Conservation (phyloP, 2,113 vertebrate genomes). For the Sinocyclocheilus maitianheensis region DNA sequence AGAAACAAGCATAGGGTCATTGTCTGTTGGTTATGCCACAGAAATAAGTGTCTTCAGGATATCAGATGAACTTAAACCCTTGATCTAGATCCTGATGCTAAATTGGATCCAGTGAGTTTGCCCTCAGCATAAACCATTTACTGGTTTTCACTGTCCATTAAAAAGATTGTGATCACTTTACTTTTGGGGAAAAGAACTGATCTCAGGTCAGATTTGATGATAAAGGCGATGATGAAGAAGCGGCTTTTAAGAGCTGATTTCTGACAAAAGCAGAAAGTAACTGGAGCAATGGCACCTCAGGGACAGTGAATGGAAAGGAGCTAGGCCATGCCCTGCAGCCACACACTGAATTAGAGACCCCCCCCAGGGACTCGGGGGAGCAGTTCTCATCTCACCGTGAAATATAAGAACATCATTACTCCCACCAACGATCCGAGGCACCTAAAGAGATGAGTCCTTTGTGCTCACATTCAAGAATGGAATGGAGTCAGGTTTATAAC, state of each 20-base stretch:
- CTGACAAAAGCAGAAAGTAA: conserved; percentile 48
- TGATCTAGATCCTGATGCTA: neutral
- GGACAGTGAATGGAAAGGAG: conserved; percentile 45
- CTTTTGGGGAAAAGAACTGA: neutral
- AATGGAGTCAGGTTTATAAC: neutral
- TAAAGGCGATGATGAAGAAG: conserved; percentile 39
- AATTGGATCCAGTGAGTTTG: neutral
- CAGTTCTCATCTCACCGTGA: conserved; percentile 53
- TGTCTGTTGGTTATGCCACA: neutral
- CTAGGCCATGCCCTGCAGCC: conserved; percentile 48
- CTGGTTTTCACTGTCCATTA: conserved; percentile 3
- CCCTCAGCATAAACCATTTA: neutral
- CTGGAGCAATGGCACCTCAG: conserved; percentile 55
- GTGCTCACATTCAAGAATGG: conserved; percentile 26
- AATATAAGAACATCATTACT: conserved; percentile 54
- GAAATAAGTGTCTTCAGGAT: neutral
- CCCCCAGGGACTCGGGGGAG: conserved; percentile 43
- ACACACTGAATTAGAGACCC: conserved; percentile 55
- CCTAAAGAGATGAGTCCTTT: conserved; percentile 31
- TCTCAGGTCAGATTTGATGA: conserved; percentile 18
- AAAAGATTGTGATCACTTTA: conserved; percentile 30
- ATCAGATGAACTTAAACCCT: neutral
- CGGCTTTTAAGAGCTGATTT: conserved; percentile 43
- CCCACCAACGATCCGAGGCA: conserved; percentile 7
- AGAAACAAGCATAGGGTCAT: neutral